phyloP scores from a whole-genome alignment of 2,797 vertebrate species.

The Eupleurogrammus muticus region DNA sequence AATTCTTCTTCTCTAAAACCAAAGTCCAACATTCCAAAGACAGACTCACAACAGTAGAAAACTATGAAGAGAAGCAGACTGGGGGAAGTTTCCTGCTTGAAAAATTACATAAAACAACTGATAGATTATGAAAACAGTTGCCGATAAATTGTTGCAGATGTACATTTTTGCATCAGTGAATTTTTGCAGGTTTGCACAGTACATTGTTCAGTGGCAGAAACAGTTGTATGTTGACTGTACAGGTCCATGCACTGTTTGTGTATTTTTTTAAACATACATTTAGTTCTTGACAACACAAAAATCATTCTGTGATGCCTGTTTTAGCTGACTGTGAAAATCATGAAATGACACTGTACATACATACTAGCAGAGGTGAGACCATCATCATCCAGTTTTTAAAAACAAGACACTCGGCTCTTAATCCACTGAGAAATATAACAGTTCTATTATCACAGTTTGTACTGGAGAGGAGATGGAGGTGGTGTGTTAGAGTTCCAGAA shows the following conservation, averaged over 20 bases:
- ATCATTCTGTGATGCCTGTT: not conserved
- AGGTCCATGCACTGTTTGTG: not conserved
- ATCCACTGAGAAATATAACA: not conserved
- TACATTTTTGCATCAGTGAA: not conserved
- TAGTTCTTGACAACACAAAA: not conserved
- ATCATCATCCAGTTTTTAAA: not conserved
- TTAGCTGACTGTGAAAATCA: not conserved
- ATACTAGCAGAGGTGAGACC: not conserved
- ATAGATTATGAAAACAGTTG: too few relatives aligned
- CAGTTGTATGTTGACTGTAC: not conserved
- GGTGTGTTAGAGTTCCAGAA: not conserved
- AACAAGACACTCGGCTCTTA: not conserved
- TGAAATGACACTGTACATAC: constrained; percentile 4
- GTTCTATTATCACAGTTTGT: not conserved
- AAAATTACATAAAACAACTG: not conserved
- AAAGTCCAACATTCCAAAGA: not conserved
- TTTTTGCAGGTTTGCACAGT: not conserved
- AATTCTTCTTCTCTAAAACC: not conserved
- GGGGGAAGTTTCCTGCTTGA: not conserved
- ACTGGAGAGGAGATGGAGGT: not conserved
- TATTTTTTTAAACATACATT: not conserved
- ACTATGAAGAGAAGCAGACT: not conserved
- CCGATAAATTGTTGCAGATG: not conserved
- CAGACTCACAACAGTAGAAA: not conserved
- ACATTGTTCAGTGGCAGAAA: not conserved